Percentiles rank a stretch among this genome's conserved stretches.
These are phyloP conservation scores for Gymnoscelis rufifasciata DNA, from an alignment of 2,888 invertebrate species.

Conservation along the genomic window DNA sequence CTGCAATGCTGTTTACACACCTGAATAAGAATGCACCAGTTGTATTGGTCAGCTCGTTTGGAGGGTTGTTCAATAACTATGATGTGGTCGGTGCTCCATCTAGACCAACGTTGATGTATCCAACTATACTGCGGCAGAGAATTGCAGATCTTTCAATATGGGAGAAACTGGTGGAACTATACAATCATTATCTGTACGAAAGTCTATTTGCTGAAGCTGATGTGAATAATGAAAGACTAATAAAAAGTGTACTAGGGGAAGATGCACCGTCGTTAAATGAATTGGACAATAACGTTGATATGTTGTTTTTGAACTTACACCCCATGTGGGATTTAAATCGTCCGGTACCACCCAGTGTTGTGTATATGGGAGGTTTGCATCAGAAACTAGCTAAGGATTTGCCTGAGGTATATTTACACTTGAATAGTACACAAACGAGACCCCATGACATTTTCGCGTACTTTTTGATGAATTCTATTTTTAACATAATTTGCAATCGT, in stretches of 20 bases:
- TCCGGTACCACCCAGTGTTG: constrained; percentile 54
- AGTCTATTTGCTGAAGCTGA: constrained; percentile 1
- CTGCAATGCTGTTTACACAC: constrained; percentile 45
- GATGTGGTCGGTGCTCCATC: constrained; percentile 49
- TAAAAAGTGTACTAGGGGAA: constrained; percentile 27
- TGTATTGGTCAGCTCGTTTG: constrained; percentile 52
- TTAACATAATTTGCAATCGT: too few species aligned
- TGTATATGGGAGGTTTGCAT: constrained; percentile 61
- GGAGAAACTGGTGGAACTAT: constrained; percentile 17
- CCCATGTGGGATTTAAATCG: constrained; percentile 44
- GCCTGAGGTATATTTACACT: constrained; percentile 42
- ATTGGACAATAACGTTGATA: constrained; percentile 41
- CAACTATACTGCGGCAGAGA: constrained; percentile 22
- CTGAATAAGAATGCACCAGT: constrained; percentile 52
- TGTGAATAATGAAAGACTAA: constrained; percentile 13
- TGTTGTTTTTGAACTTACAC: constrained; percentile 55
- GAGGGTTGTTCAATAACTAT: constrained; percentile 37
- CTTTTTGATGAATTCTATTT: too few species aligned
- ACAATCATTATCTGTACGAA: constrained; percentile 12
- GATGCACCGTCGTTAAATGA: constrained; percentile 29
- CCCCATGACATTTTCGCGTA: too few species aligned
- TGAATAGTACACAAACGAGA: too few species aligned
- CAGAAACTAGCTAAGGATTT: constrained; percentile 45
- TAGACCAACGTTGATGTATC: constrained; percentile 46
- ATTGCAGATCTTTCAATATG: constrained; percentile 8